Evolutionary conservation across 2,888 invertebrate species (phyloP), one percentile per base, ranked within the genome.

Genomic region (Entomobrya multifasciata): DNA sequence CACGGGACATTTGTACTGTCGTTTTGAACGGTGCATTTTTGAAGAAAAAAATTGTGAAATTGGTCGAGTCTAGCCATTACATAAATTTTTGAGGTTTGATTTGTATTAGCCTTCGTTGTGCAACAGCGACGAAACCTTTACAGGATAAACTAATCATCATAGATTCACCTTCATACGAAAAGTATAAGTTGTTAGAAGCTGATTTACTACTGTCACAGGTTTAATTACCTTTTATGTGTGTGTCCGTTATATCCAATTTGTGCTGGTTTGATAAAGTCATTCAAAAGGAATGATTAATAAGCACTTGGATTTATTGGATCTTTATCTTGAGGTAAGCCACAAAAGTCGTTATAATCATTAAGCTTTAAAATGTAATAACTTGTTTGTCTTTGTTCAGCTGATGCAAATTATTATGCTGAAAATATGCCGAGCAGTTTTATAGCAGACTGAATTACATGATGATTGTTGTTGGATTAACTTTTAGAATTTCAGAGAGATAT

Each of bases 311-410:
- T 70, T 70, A 85, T 60, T 78, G 84, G 84, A 78, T 85, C 70
- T 30, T 70, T 85, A 17, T 78, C 65, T 70, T 57, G 36, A 57
- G 85, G 85, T 85, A 70, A 85, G 85, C 67, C 83, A 83, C 65
- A 77, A 74, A 65, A 74, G 65, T 25, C 44, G 25, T 57, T 62
- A 62, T 60, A 78, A 41, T 36, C 30, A 74, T 52, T 76, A 67
- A 52, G 41, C 52, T 76, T 47, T 41, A 27, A 60, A 81, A 27
- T 72, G 60, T 27, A 67, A 44, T 72, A 76, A 13, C 44, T 70
- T 70, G 22, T 55, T 70, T 55, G 57, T 30, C 30, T 79, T 49
- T 67, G 70, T 79, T 81, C 70, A 70, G 70, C 70, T 81, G 70
- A 55, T 81, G 67, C 80, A 55, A 74, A 74, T 25, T 36, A 41